Percentiles rank a stretch among this genome's conserved stretches.
Evolutionary conservation across 2,888 invertebrate genomes (phyloP).

Genomic region (Ametastegia equiseti): DNA sequence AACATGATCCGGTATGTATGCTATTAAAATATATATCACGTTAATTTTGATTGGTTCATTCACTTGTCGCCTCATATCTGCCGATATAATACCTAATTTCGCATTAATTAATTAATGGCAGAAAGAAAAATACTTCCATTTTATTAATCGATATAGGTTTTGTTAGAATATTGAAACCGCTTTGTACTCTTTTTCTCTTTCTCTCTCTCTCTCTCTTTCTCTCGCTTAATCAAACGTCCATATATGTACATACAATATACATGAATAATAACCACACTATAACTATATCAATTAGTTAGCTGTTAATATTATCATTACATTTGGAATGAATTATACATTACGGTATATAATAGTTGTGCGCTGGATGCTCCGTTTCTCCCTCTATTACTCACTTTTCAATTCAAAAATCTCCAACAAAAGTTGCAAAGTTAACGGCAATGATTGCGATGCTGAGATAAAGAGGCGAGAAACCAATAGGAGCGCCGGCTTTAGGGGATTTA

Average conservation of each 20-base stretch:
- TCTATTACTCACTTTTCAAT: neutral
- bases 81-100: neutral
- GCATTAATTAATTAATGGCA: neutral
- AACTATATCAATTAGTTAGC: neutral
- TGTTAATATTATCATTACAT: slow-evolving; percentile 31
- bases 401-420: neutral
- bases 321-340: slow-evolving; percentile 37
- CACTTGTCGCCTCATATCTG: neutral
- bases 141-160: neutral
- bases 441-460: slow-evolving; percentile 5
- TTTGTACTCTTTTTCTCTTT: slow-evolving; percentile 46
- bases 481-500: slow-evolving; percentile 24
- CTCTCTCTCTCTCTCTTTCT: no score
- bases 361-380: slow-evolving; percentile 29
- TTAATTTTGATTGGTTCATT: slow-evolving; percentile 27
- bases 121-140: neutral
- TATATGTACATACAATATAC: slow-evolving; percentile 28
- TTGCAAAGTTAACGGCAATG: neutral
- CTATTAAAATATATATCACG: slow-evolving; percentile 22
- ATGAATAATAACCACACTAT: slow-evolving; percentile 15
- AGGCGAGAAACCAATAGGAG: slow-evolving; percentile 32
- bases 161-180: slow-evolving; percentile 21
- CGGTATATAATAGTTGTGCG: slow-evolving; percentile 39
- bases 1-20: neutral
- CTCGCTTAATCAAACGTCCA: slow-evolving; percentile 30